Evolutionary conservation across 1,140 invertebrate genomes (phyloP).

Genomic region (Anastrepha ludens): DNA sequence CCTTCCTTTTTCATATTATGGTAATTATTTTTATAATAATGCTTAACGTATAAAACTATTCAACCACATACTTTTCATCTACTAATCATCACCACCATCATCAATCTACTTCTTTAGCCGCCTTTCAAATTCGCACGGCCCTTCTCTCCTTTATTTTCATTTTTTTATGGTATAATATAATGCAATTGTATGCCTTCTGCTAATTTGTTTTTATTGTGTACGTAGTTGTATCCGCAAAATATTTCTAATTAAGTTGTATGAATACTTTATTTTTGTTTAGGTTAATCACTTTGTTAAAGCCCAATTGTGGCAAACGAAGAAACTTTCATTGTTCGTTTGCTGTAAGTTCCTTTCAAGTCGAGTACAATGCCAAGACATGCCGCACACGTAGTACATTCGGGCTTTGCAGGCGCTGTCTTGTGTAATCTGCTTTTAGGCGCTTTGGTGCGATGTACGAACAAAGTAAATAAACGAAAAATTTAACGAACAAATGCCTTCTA

Average conservation of each 20-base stretch:
- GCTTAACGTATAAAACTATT: background rate
- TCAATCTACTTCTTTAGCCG: background rate
- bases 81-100: background rate
- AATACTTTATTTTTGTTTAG: conserved; percentile 3
- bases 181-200: background rate
- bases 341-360: too few species aligned
- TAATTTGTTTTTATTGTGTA: background rate
- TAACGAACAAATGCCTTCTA: background rate
- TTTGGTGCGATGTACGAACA: background rate
- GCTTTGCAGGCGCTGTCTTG: background rate
- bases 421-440: conserved; percentile 20
- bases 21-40: background rate
- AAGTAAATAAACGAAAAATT: background rate
- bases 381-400: too few species aligned
- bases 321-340: too few species aligned
- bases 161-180: background rate
- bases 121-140: too few species aligned
- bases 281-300: background rate
- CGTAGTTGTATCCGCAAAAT: background rate
- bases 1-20: background rate
- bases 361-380: too few species aligned
- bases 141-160: too few species aligned
- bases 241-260: background rate
- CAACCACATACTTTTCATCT: background rate
- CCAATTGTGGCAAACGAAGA: background rate